These are phyloP conservation scores for Trachemys scripta DNA, from an alignment of 2,113 vertebrate species.

Conservation along the genomic window DNA sequence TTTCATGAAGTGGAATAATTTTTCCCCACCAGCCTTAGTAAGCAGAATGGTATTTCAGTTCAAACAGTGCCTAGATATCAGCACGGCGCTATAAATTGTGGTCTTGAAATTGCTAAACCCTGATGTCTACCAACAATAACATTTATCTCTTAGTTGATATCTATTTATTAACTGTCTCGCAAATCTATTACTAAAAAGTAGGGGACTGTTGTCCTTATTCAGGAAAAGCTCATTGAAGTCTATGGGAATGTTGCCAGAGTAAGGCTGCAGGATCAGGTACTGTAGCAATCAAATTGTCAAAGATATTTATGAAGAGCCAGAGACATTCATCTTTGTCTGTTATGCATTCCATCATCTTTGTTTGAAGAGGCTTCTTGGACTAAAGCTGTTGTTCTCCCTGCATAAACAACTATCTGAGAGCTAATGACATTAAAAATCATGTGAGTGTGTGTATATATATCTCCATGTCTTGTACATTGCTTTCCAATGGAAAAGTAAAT, in stretches of 20 bases:
- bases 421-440: slow-evolving; percentile 1
- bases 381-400: slow-evolving; percentile 44
- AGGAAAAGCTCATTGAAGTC: slow-evolving; percentile 45
- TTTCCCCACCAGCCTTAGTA: neutral
- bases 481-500: slow-evolving; percentile 22
- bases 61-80: neutral
- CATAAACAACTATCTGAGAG: neutral
- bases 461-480: neutral
- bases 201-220: slow-evolving; percentile 42
- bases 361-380: slow-evolving; percentile 3
- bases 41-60: neutral
- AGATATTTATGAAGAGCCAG: neutral
- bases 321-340: slow-evolving; percentile 5
- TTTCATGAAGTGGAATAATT: slow-evolving; percentile 12
- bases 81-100: slow-evolving; percentile 23
- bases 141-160: slow-evolving; percentile 10
- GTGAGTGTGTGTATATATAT: neutral
- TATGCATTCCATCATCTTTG: slow-evolving; percentile 1
- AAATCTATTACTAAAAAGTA: neutral
- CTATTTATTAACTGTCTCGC: slow-evolving; percentile 15
- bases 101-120: slow-evolving; percentile 28
- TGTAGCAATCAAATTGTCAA: neutral
- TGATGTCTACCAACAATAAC: slow-evolving; percentile 5
- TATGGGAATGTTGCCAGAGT: neutral
- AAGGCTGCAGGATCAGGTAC: slow-evolving; percentile 39